Conservation (phyloP, 2,113 vertebrate species). For the Nesogale talazaci region DNA sequence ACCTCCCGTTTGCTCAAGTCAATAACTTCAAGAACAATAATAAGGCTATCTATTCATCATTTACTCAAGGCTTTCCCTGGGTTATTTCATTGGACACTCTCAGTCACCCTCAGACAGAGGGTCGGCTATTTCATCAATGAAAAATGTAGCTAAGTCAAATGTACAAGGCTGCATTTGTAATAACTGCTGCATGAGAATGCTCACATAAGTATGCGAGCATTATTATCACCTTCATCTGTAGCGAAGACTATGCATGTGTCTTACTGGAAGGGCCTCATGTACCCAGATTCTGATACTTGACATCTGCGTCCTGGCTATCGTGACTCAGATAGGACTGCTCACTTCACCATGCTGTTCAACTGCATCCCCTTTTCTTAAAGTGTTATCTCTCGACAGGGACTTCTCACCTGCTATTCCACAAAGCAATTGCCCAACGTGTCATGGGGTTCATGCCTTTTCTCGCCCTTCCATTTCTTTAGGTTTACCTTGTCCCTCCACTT, state of each 20-base stretch:
- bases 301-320: neutral
- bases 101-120: neutral
- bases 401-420: neutral
- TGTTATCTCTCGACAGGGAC: neutral
- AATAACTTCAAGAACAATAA: neutral
- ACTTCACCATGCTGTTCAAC: neutral
- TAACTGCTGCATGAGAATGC: neutral
- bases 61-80: neutral
- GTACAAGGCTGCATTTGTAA: neutral
- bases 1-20: neutral
- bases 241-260: neutral
- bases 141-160: neutral
- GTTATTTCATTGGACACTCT: neutral
- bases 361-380: neutral
- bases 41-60: neutral
- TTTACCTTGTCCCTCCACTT: slow-evolving; percentile 22
- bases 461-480: neutral
- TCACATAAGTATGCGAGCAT: neutral
- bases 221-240: neutral
- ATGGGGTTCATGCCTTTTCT: neutral
- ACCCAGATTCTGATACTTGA: slow-evolving; percentile 1
- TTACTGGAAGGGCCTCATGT: neutral
- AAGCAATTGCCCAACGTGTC: neutral
- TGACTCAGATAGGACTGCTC: neutral
- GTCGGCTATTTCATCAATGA: neutral